Conservation (phyloP, 2,888 invertebrate genomes). For the Hartigia nigra region DNA sequence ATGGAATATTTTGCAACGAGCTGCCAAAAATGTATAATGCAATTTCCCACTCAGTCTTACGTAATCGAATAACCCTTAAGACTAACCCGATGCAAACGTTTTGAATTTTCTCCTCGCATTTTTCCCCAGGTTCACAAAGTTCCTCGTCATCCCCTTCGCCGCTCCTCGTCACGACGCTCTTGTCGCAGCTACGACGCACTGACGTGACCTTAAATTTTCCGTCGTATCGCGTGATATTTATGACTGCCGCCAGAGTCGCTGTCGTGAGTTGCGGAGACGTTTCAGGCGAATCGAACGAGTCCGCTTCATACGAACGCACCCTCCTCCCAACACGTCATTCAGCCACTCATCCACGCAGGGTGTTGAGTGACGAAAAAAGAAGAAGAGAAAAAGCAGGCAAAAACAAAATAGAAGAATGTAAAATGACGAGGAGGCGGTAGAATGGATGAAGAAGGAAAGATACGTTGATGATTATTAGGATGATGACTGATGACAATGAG, state of each 20-base stretch:
- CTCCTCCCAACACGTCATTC: too few relatives aligned
- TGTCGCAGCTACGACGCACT: constrained; percentile 20
- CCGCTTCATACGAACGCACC: background rate
- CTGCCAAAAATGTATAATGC: constrained; percentile 41
- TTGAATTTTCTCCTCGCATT: background rate
- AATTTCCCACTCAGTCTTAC: constrained; percentile 32
- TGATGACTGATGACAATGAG: background rate
- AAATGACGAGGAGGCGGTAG: background rate
- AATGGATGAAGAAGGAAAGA: background rate
- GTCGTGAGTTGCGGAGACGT: background rate
- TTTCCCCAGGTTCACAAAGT: background rate
- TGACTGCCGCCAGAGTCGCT: constrained; percentile 14
- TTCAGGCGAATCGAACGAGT: background rate
- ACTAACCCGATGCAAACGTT: background rate
- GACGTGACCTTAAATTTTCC: constrained; percentile 47
- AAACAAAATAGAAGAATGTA: background rate
- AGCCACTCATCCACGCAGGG: too few relatives aligned
- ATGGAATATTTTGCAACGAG: background rate
- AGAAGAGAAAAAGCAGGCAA: background rate
- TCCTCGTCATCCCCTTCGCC: background rate
- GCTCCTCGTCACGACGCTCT: background rate
- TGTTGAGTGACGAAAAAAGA: background rate
- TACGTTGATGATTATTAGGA: background rate
- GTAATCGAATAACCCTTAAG: constrained; percentile 18
- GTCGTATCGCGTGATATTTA: constrained; percentile 26